A percentile compares a stretch with the other conserved stretches of the same genome.
Evolutionary conservation across 1,140 invertebrate genomes (phyloP).

Genomic region (Drosophila ananassae): DNA sequence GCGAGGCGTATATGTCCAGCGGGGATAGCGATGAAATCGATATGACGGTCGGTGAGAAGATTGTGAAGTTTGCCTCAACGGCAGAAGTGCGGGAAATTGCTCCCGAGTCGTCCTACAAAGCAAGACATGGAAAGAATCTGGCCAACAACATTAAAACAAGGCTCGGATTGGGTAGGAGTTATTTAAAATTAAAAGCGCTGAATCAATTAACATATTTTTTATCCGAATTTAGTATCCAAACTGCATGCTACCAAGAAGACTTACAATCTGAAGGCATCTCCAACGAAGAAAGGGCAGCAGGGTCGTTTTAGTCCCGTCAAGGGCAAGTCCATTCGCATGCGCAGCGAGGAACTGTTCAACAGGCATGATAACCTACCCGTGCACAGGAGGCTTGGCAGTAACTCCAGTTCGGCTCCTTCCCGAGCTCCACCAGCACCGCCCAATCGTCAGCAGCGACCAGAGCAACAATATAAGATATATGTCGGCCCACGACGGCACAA

Average conservation of each 20-base stretch:
- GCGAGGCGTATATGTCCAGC: conserved; percentile 35
- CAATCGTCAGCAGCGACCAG: conserved; percentile 21
- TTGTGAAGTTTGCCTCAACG: conserved; percentile 79
- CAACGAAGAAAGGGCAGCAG: conserved; percentile 38
- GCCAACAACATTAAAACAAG: conserved; percentile 70
- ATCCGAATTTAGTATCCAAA: conserved; percentile 52
- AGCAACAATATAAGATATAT: conserved; percentile 27
- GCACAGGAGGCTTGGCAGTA: conserved; percentile 62
- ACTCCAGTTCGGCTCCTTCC: not conserved
- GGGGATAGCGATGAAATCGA: conserved; percentile 42
- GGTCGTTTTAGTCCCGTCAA: conserved; percentile 63
- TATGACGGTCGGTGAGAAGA: conserved; percentile 62
- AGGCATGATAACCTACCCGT: conserved; percentile 69
- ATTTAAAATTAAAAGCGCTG: not conserved
- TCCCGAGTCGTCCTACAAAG: conserved; percentile 47
- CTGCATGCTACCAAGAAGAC: conserved; percentile 74
- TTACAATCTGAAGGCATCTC: conserved; percentile 72
- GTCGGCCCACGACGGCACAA: conserved; percentile 30
- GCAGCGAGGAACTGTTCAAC: conserved; percentile 71
- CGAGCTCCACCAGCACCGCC: conserved; percentile 10
- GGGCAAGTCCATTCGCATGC: conserved; percentile 70
- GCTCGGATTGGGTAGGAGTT: conserved; percentile 64
- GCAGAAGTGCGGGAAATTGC: conserved; percentile 83
- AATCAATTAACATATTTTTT: not conserved
- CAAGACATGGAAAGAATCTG: conserved; percentile 53